Evolutionary conservation across 2,888 invertebrate species (phyloP), one percentile per base, ranked within the genome.

Genomic region (Callinectes sapidus): DNA sequence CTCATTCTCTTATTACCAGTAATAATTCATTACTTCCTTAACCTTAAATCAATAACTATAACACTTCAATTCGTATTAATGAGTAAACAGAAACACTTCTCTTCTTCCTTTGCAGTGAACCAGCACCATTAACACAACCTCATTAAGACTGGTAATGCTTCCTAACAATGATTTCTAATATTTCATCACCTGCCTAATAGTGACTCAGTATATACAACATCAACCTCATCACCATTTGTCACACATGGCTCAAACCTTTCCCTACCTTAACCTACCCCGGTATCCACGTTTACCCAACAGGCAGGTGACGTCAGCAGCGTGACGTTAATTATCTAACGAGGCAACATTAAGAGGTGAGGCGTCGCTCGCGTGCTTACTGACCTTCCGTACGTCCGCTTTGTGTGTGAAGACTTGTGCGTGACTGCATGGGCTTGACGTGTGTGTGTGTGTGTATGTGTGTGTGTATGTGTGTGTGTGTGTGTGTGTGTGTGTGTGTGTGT

Each of bases 381-480:
- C 16, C 81, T 32, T 71, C 5, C 71, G 28, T 28, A 10, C 18
- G 35, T 81, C 16, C 32, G 81, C 35, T 35, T 81, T 32, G 18
- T 35, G 81, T 81, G n/a, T 16, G n/a, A 2, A 32, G 13, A 28
- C 16, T 10, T 32, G 71, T 71, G 71, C 71, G 71, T 71, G 81
- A 81, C 81, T 35, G 16, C 16, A 14, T 32, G 35, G 16, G 32
- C 81, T 81, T 81, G 14, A 35, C 18, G 81, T 14, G 14, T 35
- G 14, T 35, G 81, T 16, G 81, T 35, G 32, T 35, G 81, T 35
- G 81, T 35, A 35, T 35, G 32, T 35, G 35, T 35, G 81, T 81
- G 81, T 81, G 35, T 81, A 35, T 81, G 81, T 81, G 81, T 81
- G 81, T 81, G 81, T 81, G 81, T 81, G 81, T 81, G 81, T 81